Conservation (phyloP, 2,113 vertebrate genomes). For the Hippocampus mohnikei region DNA sequence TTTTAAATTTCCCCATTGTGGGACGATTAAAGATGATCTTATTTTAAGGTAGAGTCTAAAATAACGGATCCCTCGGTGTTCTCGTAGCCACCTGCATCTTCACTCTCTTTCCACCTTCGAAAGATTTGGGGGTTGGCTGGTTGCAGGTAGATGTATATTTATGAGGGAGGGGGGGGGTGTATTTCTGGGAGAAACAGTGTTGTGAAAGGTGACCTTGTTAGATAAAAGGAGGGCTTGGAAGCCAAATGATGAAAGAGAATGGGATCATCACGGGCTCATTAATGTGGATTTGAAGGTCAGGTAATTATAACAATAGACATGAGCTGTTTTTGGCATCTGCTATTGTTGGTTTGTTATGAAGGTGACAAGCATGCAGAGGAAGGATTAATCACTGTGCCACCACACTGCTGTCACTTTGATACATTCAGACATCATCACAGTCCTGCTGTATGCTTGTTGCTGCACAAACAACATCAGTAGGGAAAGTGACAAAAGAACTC, state of each 20-base stretch:
- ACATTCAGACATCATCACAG: conserved; percentile 58
- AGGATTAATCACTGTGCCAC: conserved; percentile 66
- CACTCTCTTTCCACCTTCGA: conserved; percentile 43
- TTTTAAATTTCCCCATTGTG: too few species aligned
- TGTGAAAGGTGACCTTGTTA: conserved; percentile 72
- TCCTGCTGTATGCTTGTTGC: conserved; percentile 25
- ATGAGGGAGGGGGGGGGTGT: not conserved
- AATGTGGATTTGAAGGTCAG: conserved; percentile 76
- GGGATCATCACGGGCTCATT: conserved; percentile 70
- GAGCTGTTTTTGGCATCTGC: conserved; percentile 66
- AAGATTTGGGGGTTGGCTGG: conserved; percentile 53
- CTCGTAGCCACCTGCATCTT: conserved; percentile 46
- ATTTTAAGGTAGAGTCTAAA: conserved; percentile 3
- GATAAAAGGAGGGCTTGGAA: conserved; percentile 69
- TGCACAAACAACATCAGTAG: conserved; percentile 38
- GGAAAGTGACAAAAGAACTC: conserved; percentile 21
- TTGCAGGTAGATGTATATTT: conserved; percentile 68
- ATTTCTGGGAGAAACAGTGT: conserved; percentile 53
- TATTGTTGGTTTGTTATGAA: conserved; percentile 69
- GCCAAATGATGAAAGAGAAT: conserved; percentile 69
- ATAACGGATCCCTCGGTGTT: not conserved
- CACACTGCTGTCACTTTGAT: conserved; percentile 56
- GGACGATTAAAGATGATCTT: not conserved
- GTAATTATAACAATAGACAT: conserved; percentile 68
- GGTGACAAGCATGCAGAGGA: conserved; percentile 54